Conservation (phyloP, 1,140 invertebrate genomes). For the Stenopsyche tienmushanensis region DNA sequence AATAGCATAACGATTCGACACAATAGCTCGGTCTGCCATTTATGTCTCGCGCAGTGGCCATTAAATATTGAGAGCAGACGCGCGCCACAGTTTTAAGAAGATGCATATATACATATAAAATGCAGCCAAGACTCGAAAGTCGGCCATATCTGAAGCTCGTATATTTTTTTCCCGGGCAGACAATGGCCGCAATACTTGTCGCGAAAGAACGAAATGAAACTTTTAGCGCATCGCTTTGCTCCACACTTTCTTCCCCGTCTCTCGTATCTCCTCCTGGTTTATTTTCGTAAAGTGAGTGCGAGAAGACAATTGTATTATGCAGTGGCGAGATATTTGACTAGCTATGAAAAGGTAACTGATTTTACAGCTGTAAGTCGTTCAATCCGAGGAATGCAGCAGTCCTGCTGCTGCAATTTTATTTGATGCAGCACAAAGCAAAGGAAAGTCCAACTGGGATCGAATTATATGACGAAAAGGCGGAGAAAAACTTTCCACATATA, state of each 20-base stretch:
- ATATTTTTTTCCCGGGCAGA: slow-evolving; percentile 15
- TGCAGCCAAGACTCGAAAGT: slow-evolving; percentile 12
- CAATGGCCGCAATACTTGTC: slow-evolving; percentile 14
- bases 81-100: neutral
- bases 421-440: too few relatives aligned
- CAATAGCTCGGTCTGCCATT: too few relatives aligned
- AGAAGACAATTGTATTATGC: slow-evolving; percentile 17
- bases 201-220: slow-evolving; percentile 21
- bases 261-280: neutral
- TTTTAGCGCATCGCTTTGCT: slow-evolving; percentile 16
- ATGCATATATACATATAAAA: slow-evolving; percentile 15
- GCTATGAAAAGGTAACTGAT: slow-evolving; percentile 16
- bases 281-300: slow-evolving; percentile 1
- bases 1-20: too few relatives aligned
- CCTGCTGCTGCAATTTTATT: too few relatives aligned
- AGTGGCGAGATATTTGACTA: slow-evolving; percentile 20
- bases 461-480: too few relatives aligned
- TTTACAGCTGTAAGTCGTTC: neutral
- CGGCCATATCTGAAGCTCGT: slow-evolving; percentile 9
- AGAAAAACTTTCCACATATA: too few relatives aligned
- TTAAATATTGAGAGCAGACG: too few relatives aligned
- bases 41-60: too few relatives aligned
- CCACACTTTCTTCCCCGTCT: neutral
- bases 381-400: too few relatives aligned
- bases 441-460: too few relatives aligned